A percentile compares a stretch with the other conserved stretches of the same genome.
Conservation (phyloP, 2,888 invertebrate genomes). For the Drosophila gaucha region DNA sequence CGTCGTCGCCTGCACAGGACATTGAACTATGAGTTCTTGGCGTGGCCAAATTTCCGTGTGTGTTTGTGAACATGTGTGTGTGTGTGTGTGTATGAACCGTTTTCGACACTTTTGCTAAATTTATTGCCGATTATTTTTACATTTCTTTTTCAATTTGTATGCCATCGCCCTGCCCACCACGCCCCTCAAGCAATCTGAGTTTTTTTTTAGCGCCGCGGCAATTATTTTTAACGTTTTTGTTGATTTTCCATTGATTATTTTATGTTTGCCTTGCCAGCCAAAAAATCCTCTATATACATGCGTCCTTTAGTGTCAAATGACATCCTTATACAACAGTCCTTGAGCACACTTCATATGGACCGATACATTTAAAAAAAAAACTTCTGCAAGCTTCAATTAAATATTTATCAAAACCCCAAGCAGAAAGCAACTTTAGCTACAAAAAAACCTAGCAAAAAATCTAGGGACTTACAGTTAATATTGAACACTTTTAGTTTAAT, state of each 20-base stretch:
- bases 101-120: slow-evolving; percentile 80
- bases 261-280: slow-evolving; percentile 9
- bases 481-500: too few relatives aligned
- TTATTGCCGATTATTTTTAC: slow-evolving; percentile 80
- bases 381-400: too few relatives aligned
- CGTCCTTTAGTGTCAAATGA: too few relatives aligned
- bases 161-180: slow-evolving; percentile 11
- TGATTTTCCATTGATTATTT: slow-evolving; percentile 71
- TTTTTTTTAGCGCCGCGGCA: slow-evolving; percentile 50
- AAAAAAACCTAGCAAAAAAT: too few relatives aligned
- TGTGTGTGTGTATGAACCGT: slow-evolving; percentile 57
- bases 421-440: too few relatives aligned
- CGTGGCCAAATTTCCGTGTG: slow-evolving; percentile 70
- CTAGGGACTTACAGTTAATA: too few relatives aligned
- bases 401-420: too few relatives aligned
- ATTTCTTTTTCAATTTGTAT: slow-evolving; percentile 69
- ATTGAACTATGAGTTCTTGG: slow-evolving; percentile 79
- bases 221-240: slow-evolving; percentile 77
- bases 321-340: slow-evolving; percentile 27
- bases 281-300: neutral
- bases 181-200: neutral
- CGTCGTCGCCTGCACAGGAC: slow-evolving; percentile 70
- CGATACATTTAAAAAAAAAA: too few relatives aligned
- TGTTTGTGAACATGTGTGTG: slow-evolving; percentile 26
- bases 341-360: neutral